Conservation (phyloP, 2,113 vertebrate genomes). For the Halichoerus grypus region DNA sequence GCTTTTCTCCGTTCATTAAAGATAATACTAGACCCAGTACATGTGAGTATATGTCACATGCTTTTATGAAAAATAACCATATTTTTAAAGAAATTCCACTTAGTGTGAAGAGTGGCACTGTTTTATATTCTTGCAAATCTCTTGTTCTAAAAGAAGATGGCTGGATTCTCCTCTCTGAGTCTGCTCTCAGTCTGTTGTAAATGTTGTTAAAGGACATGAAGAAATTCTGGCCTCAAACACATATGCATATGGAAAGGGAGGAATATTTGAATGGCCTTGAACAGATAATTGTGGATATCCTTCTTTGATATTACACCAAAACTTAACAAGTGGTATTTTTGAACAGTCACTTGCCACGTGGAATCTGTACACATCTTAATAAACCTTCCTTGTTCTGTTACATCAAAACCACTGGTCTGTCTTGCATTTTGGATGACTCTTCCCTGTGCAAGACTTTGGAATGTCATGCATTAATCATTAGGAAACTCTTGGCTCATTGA, state of each 20-base stretch:
- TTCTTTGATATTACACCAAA: neutral
- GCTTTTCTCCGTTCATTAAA: neutral
- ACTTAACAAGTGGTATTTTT: neutral
- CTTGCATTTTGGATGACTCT: neutral
- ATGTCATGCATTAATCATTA: fast-evolving
- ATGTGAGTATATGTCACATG: neutral
- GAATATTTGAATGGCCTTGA: neutral
- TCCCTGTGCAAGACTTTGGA: neutral
- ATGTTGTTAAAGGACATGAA: too few relatives aligned
- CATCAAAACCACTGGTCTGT: neutral
- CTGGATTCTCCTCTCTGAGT: neutral
- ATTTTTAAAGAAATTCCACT: neutral
- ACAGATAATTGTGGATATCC: neutral
- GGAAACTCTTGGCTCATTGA: neutral
- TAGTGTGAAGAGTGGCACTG: too few relatives aligned
- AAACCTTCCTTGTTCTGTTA: neutral
- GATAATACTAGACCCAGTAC: neutral
- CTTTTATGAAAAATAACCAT: neutral
- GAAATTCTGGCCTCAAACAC: neutral
- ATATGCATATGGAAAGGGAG: neutral
- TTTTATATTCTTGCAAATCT: neutral
- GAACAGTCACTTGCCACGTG: neutral
- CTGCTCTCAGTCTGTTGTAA: neutral
- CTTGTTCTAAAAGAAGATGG: neutral
- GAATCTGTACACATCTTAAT: neutral